A percentile compares a stretch with the other conserved stretches of the same genome.
Evolutionary conservation across 2,888 invertebrate species (phyloP).

Genomic region (Thumatha senex): DNA sequence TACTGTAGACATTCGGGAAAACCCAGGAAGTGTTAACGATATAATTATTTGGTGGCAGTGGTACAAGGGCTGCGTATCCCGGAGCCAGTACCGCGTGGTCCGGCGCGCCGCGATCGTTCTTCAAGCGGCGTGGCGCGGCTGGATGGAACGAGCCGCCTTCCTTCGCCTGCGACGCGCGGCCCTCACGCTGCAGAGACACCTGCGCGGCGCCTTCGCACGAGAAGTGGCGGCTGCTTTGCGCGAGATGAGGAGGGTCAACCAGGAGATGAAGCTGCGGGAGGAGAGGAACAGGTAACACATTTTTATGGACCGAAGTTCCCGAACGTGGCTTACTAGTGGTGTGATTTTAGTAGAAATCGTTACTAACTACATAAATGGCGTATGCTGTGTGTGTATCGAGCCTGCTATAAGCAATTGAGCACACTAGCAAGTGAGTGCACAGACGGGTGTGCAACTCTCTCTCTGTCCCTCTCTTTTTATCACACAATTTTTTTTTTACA

Average conservation of each 20-base stretch:
- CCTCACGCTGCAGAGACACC: conserved; percentile 92
- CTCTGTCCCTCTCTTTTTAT: too few relatives aligned
- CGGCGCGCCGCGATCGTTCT: conserved; percentile 88
- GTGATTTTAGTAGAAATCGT: too few relatives aligned
- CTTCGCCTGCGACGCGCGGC: conserved; percentile 92
- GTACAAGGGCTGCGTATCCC: conserved; percentile 86
- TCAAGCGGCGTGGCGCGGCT: conserved; percentile 93
- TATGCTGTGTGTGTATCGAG: too few relatives aligned
- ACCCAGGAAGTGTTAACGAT: too few relatives aligned
- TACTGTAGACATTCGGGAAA: too few relatives aligned
- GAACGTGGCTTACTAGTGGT: too few relatives aligned
- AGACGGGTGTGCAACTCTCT: too few relatives aligned
- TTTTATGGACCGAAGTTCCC: too few relatives aligned
- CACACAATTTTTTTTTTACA: too few relatives aligned
- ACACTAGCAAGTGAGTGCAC: too few relatives aligned
- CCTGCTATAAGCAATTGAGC: too few relatives aligned
- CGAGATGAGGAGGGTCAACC: conserved; percentile 93
- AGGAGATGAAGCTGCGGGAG: conserved; percentile 92
- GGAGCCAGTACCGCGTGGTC: conserved; percentile 86
- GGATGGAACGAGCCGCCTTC: conserved; percentile 92
- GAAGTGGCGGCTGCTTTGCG: conserved; percentile 93
- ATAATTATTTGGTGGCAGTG: conserved; percentile 57
- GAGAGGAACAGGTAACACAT: conserved; percentile 69
- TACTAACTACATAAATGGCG: neutral
- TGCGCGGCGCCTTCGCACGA: conserved; percentile 94